Percentiles rank a stretch among this genome's conserved stretches.
Evolutionary conservation across 2,888 invertebrate species (phyloP).

Genomic region (Napeogenes sylphis): DNA sequence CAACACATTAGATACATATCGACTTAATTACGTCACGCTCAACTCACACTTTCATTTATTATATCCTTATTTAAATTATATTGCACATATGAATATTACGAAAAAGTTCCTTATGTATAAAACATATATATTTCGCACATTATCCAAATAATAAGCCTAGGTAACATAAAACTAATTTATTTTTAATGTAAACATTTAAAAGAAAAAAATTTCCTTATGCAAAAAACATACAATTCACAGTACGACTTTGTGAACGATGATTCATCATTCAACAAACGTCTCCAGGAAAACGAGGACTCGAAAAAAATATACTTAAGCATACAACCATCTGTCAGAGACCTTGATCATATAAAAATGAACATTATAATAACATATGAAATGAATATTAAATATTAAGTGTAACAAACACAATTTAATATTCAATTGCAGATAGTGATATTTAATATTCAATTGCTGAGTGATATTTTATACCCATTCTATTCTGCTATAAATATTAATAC

Average conservation of each 20-base stretch:
- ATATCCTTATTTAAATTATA: background rate
- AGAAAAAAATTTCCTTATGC: slow-evolving; percentile 9
- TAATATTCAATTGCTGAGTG: no score
- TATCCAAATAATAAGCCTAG: no score
- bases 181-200: no score
- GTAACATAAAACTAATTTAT: no score
- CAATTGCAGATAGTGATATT: no score
- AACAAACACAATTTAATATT: background rate
- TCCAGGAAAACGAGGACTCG: slow-evolving; percentile 24
- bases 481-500: no score
- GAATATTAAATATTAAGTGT: background rate
- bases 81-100: background rate
- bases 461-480: no score
- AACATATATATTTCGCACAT: no score
- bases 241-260: slow-evolving; percentile 24
- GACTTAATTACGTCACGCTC: background rate
- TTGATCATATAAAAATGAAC: slow-evolving; percentile 21
- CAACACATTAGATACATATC: background rate
- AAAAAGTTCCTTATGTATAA: no score
- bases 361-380: slow-evolving; percentile 7
- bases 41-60: slow-evolving; percentile 1
- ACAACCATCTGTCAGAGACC: slow-evolving; percentile 28
- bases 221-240: slow-evolving; percentile 9
- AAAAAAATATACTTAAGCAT: slow-evolving; percentile 26
- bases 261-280: slow-evolving; percentile 26